Base-by-base conservation (phyloP, 2,113 vertebrate genomes). In the Diglossa brunneiventris region DNA sequence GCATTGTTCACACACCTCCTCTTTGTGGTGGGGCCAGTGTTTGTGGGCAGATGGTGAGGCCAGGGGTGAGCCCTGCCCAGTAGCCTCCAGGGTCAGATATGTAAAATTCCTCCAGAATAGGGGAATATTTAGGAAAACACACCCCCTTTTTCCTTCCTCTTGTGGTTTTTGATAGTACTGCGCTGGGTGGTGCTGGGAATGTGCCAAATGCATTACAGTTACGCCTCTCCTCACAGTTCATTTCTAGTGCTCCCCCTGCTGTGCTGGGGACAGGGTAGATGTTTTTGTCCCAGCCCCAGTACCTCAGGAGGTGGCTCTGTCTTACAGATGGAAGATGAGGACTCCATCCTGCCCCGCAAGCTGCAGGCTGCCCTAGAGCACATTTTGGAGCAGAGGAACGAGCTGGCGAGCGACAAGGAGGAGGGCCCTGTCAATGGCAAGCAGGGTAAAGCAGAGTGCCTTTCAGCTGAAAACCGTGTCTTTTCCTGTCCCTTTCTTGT, bases 271-370 rank as follows among this genome's bases (percentile, higher is more conserved):
- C 2, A 7, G 41, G 59, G 66, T 33, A 21, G 16, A 18, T 47
- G 58, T n/a, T 63, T 4, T 0, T 46, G 59, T 41, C 18, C 37
- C 0, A 1, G 50, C 10, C 59, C 24, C 39, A 26, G 27, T 63
- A 50, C 62, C 81, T 94, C 61, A 92, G 49, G 30, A 81, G 67
- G 37, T 93, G 87, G 10, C 28, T 96, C 41, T 97, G 92, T 92
- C 70, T 96, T 94, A 44, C 93, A 99, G 99, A 98, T 99, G 98
- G 99, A 99, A 39, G 99, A 99, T 67, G 99, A 99, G 78, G 99
- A 99, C 92, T 99, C 98, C 63, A 99, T 99, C 80, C 98, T 99
- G 79, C 99, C 99, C 81, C 99, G 99, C 87, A 99, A 99, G 96
- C 98, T 99, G 93, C 99, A 99, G 97, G 98, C 98, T 0, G 99